Conservation (phyloP, 2,888 invertebrate genomes). For the Ethmia dodecea region DNA sequence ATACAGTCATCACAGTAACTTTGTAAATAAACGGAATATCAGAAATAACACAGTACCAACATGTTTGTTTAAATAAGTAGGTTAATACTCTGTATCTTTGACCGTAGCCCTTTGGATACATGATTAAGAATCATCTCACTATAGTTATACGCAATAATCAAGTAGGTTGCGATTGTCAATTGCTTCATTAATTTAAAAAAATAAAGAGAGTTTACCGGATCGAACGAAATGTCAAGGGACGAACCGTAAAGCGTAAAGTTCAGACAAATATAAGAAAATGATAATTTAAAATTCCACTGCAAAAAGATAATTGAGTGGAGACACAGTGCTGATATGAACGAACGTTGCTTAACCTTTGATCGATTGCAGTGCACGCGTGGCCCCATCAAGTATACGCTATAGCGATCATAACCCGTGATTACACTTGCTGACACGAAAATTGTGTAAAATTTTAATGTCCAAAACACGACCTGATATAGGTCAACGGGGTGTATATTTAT, state of each 20-base stretch:
- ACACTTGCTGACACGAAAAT: slow-evolving; percentile 47
- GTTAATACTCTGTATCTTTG: too few species aligned
- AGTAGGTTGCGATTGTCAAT: too few species aligned
- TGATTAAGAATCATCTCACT: too few species aligned
- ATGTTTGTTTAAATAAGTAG: too few species aligned
- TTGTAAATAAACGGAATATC: too few species aligned
- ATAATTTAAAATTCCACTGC: slow-evolving; percentile 11
- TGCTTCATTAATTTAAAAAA: too few species aligned
- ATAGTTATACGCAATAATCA: too few species aligned
- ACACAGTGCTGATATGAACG: slow-evolving; percentile 1
- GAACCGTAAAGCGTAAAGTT: slow-evolving; percentile 11
- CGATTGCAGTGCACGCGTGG: slow-evolving; percentile 24
- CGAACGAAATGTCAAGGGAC: too few species aligned
- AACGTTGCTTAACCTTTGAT: slow-evolving; percentile 25
- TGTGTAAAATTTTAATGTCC: slow-evolving; percentile 61
- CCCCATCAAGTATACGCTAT: slow-evolving; percentile 31
- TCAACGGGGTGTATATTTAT: slow-evolving; percentile 59
- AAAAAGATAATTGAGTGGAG: slow-evolving; percentile 21
- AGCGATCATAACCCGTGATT: slow-evolving; percentile 27
- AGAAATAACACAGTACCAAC: too few species aligned
- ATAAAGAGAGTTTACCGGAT: slow-evolving; percentile 14
- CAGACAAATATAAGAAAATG: slow-evolving; percentile 14
- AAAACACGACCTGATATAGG: slow-evolving; percentile 60
- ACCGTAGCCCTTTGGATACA: too few species aligned
- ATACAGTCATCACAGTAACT: too few species aligned